Evolutionary conservation across 2,113 vertebrate genomes (phyloP).

Genomic region (Choloepus hoffmanni): DNA sequence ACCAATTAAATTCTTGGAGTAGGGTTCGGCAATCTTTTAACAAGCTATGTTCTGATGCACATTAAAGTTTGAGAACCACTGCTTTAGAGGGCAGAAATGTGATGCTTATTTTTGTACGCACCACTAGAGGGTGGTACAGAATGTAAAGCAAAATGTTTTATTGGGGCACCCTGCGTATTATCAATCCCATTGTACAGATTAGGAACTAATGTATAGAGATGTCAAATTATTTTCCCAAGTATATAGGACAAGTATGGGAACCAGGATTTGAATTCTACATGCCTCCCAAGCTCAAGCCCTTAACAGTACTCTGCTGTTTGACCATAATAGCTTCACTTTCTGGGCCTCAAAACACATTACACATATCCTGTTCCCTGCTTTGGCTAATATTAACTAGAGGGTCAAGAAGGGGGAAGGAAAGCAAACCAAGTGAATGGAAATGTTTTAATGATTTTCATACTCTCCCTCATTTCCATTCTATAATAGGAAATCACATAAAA

Average conservation of each 20-base stretch:
- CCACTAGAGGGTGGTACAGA: constrained; percentile 75
- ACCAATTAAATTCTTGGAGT: constrained; percentile 27
- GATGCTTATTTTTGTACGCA: constrained; percentile 2
- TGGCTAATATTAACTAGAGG: constrained; percentile 30
- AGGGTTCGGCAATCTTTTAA: neutral
- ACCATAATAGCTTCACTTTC: constrained; percentile 10
- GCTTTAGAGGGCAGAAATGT: constrained; percentile 11
- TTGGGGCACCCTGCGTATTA: neutral
- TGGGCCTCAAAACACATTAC: constrained; percentile 38
- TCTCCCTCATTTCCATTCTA: neutral
- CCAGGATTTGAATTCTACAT: constrained; percentile 29
- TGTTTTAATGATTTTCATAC: constrained; percentile 48
- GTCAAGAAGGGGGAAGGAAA: constrained; percentile 44
- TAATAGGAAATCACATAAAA: constrained; percentile 39
- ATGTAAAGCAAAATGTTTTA: constrained; percentile 53
- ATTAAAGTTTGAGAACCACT: constrained; percentile 27
- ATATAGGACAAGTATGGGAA: neutral
- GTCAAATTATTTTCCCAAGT: constrained; percentile 52
- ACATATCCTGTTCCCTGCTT: constrained; percentile 5
- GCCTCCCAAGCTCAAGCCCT: neutral
- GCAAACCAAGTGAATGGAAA: constrained; percentile 34
- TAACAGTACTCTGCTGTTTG: constrained; percentile 30
- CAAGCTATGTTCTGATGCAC: neutral
- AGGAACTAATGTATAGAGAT: constrained; percentile 41
- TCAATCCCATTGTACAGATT: constrained; percentile 37